Base-by-base conservation (phyloP, 2,797 vertebrate genomes). In the Lepidocolaptes lacrymiger region DNA sequence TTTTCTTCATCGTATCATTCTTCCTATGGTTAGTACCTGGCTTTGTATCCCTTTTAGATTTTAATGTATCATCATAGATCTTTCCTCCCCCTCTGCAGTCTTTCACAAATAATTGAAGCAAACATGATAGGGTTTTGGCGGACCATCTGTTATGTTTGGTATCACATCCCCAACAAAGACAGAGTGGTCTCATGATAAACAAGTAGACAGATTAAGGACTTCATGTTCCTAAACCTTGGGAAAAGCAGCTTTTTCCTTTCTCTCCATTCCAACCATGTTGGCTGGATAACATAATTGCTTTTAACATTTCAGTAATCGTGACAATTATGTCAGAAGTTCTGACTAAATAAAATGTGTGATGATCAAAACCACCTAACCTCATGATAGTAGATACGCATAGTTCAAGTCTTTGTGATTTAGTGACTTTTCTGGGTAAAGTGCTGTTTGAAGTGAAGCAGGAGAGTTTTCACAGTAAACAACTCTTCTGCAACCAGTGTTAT, bases 121-220 rank as follows among this genome's bases (percentile, higher is more conserved):
- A 94, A 96, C 8, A 7, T 94, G 68, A 86, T 81, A 69, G 61
- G 32, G 27, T 89, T 96, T 92, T 92, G 76, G 73, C 2, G 0
- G 87, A 55, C 66, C 90, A 96, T 93, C 94, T 97, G 96, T 95
- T 86, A 26, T 34, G 75, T 90, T 86, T 55, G 54, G 58, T 85
- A 62, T 95, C 54, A 2, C 85, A 72, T 91, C 46, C 72, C 72
- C 86, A 89, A 52, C 83, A 89, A 87, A 85, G 83, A 92, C 43
- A 91, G 76, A 77, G 92, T 61, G 72, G 91, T 85, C 83, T 85
- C 67, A 63, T 82, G 62, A 88, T 95, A 95, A 96, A 94, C 73
- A 95, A 96, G 78, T 46, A 90, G 88, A 69, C 71, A 92, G 55
- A 83, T 91, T 80, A 88, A 81, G 89, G 85, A 97, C 94, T 95